Conservation (phyloP, 2,888 invertebrate genomes). For the Drosophila monieri region DNA sequence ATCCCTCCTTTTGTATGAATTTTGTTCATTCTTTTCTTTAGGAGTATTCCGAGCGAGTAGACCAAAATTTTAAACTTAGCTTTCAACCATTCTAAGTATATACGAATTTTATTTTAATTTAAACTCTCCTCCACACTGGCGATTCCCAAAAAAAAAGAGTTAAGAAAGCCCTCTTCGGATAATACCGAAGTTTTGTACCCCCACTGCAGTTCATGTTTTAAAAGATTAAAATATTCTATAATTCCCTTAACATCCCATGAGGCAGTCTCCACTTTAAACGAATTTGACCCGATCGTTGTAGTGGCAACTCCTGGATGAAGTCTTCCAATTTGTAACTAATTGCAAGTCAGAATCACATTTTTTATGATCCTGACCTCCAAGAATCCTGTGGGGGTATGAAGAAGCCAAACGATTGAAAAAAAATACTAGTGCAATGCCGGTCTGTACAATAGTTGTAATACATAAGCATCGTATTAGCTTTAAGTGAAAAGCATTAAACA, state of each 20-base stretch:
- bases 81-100: slow-evolving; percentile 2
- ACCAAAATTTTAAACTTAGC: slow-evolving; percentile 2
- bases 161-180: neutral
- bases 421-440: slow-evolving; percentile 46
- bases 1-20: neutral
- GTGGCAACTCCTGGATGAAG: neutral
- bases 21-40: slow-evolving; percentile 3
- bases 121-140: neutral
- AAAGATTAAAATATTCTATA: neutral
- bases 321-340: neutral
- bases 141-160: neutral
- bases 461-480: slow-evolving; percentile 25
- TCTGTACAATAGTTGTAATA: slow-evolving; percentile 49
- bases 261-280: neutral
- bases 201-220: neutral
- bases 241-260: neutral
- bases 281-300: neutral
- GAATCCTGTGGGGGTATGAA: neutral
- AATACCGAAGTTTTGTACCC: neutral
- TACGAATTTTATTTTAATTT: slow-evolving; percentile 1
- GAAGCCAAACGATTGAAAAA: neutral
- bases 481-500: slow-evolving; percentile 17
- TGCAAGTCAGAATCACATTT: neutral
- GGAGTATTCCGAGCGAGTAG: neutral
- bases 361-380: no score